Percentiles rank a stretch among this genome's conserved stretches.
phyloP scores from a whole-genome alignment of 2,113 vertebrate genomes.

The Sapayoa aenigma region DNA sequence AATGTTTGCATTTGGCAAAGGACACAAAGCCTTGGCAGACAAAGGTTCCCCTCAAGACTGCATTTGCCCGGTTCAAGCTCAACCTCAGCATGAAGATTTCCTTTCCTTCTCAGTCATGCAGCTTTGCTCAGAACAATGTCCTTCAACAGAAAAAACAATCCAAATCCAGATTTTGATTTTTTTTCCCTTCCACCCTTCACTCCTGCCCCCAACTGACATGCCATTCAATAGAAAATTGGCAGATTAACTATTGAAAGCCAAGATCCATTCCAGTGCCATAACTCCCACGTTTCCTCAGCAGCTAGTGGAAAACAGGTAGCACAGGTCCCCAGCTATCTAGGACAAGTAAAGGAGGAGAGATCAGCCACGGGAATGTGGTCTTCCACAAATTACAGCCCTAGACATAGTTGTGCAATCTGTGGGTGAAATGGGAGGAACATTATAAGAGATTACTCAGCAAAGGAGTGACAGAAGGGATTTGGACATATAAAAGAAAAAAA shows the following conservation, averaged over 20 bases:
- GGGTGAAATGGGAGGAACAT: neutral
- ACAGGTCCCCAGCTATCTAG: neutral
- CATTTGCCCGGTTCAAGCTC: neutral
- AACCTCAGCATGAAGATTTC: neutral
- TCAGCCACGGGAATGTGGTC: neutral
- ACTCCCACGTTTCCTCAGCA: neutral
- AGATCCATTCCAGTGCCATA: neutral
- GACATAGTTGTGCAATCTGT: neutral
- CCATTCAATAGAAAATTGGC: neutral
- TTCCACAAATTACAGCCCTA: neutral
- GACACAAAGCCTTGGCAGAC: neutral
- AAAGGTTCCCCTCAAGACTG: neutral
- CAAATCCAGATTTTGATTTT: neutral
- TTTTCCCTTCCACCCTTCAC: neutral
- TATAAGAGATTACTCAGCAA: neutral
- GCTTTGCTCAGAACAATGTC: neutral
- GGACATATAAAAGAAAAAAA: neutral
- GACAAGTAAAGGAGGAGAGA: neutral
- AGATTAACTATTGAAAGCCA: neutral
- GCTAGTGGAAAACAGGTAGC: neutral
- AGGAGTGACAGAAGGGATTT: neutral
- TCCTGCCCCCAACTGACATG: rapidly evolving
- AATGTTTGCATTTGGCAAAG: neutral
- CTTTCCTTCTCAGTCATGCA: neutral
- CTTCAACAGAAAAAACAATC: neutral